A percentile compares a stretch with the other conserved stretches of the same genome.
Evolutionary conservation across 2,797 vertebrate genomes (phyloP).

Genomic region (Myotis daubentonii): DNA sequence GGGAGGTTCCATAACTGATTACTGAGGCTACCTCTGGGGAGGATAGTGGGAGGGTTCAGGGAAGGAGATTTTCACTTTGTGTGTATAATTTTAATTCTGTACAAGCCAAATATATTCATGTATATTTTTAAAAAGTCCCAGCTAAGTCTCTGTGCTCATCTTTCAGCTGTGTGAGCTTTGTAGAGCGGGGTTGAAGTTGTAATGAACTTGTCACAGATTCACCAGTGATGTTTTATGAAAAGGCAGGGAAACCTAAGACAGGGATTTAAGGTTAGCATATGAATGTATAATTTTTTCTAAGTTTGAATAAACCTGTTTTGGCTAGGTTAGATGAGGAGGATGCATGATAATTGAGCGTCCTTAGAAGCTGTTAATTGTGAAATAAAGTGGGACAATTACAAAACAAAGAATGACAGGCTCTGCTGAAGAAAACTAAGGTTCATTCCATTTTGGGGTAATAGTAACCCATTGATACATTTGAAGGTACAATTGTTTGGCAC

Average conservation of each 20-base stretch:
- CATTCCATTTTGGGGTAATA: not conserved
- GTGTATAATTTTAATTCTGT: not conserved
- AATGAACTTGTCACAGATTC: not conserved
- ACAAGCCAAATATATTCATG: not conserved
- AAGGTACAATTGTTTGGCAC: not conserved
- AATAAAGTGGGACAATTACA: not conserved
- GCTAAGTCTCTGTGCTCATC: not conserved
- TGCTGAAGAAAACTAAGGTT: not conserved
- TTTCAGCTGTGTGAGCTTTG: not conserved
- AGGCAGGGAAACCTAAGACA: not conserved
- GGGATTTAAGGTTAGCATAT: not conserved
- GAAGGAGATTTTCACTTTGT: not conserved
- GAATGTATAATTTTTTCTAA: not conserved
- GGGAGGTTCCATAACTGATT: not conserved
- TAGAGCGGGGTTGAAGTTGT: not conserved
- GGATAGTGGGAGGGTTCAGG: not conserved
- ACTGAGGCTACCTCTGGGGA: not conserved
- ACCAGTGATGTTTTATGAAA: conserved; percentile 11
- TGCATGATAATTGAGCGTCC: not conserved
- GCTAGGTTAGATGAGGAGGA: not conserved
- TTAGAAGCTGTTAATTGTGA: not conserved
- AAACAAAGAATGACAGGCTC: not conserved
- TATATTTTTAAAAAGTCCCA: not conserved
- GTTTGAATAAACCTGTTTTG: not conserved
- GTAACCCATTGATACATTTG: not conserved